Evolutionary conservation across 2,113 vertebrate species (phyloP).

Genomic region (Tetrao urogallus): DNA sequence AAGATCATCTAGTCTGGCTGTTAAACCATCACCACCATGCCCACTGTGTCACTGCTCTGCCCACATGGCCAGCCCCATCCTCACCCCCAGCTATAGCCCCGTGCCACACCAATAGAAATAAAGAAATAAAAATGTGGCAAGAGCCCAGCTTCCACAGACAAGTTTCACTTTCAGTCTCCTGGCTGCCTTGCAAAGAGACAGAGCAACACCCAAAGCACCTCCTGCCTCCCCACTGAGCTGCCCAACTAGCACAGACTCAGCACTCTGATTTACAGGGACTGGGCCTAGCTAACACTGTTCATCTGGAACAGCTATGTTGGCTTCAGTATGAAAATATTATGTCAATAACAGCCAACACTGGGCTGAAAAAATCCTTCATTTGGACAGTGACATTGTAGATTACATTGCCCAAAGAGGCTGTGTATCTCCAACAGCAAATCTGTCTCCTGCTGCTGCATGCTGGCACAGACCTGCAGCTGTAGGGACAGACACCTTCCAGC

Average conservation of each 20-base stretch:
- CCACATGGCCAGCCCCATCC: not conserved
- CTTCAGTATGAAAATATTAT: conserved; percentile 39
- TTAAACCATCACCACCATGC: too few relatives aligned
- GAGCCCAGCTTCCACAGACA: accelerated
- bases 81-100: not conserved
- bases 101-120: not conserved
- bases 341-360: conserved; percentile 27
- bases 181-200: conserved; percentile 22
- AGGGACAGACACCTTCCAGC: not conserved
- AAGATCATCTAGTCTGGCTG: too few relatives aligned
- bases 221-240: conserved; percentile 20
- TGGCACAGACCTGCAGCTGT: not conserved
- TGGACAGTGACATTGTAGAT: not conserved
- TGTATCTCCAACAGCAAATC: not conserved
- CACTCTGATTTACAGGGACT: conserved; percentile 29
- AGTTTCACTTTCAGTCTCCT: conserved; percentile 48
- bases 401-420: not conserved
- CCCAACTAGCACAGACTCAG: not conserved
- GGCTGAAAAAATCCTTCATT: not conserved
- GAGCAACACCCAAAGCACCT: conserved; percentile 37
- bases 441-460: not conserved
- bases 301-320: conserved; percentile 28
- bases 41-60: not conserved
- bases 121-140: not conserved
- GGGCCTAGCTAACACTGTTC: conserved; percentile 22